These are phyloP conservation scores for Hippocampus mohnikei DNA, from an alignment of 2,113 vertebrate species.

Conservation along the genomic window DNA sequence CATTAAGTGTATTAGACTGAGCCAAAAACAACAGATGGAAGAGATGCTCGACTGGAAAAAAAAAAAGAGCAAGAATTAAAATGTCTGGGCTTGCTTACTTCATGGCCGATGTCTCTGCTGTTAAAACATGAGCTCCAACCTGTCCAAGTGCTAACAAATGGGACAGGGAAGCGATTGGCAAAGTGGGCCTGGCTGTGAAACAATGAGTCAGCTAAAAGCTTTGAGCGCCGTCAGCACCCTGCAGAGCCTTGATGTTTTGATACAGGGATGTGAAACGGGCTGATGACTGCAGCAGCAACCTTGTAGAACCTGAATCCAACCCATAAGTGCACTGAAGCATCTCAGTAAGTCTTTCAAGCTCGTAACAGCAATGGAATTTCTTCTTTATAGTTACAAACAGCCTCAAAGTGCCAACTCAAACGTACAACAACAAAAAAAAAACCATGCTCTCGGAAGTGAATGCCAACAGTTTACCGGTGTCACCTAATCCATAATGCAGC, in stretches of 20 bases:
- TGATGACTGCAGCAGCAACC: conserved; percentile 43
- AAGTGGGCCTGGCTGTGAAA: conserved; percentile 50
- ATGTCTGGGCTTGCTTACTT: conserved; percentile 6
- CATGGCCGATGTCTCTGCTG: conserved; percentile 18
- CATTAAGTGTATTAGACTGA: neutral
- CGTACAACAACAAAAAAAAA: neutral
- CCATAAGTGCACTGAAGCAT: neutral
- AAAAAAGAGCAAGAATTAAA: neutral
- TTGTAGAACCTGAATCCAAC: conserved; percentile 12
- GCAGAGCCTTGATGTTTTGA: conserved; percentile 61
- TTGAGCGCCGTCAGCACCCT: conserved; percentile 68
- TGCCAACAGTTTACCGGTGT: neutral
- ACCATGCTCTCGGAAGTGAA: neutral
- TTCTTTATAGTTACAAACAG: conserved; percentile 2
- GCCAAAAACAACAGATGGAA: neutral
- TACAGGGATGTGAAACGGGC: conserved; percentile 38
- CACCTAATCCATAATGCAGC: neutral
- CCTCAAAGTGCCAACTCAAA: conserved; percentile 1
- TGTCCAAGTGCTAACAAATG: conserved; percentile 59
- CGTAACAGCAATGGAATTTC: neutral
- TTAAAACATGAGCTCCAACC: conserved; percentile 41
- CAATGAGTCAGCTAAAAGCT: conserved; percentile 67
- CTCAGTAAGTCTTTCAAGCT: neutral
- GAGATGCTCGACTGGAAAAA: neutral
- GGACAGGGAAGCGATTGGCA: conserved; percentile 39